phyloP scores from a whole-genome alignment of 2,888 invertebrate species.

The Thecocarcelia acutangulata region DNA sequence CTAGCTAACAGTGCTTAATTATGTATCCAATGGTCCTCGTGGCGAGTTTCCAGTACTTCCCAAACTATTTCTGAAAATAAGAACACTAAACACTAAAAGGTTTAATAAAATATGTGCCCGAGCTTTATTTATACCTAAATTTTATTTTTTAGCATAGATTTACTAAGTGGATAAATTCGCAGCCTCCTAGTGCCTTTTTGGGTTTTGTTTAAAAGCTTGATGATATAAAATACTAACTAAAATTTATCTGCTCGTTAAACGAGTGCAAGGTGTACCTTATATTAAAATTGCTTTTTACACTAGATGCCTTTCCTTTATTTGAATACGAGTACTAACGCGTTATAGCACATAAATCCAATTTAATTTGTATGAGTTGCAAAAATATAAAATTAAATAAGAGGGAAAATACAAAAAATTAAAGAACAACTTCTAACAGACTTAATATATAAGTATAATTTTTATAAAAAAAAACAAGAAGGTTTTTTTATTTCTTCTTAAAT shows the following conservation, averaged over 20 bases:
- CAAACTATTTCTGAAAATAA: too few relatives aligned
- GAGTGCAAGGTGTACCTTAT: background rate
- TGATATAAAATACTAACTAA: too few relatives aligned
- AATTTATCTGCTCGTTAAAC: background rate
- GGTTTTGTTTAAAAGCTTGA: too few relatives aligned
- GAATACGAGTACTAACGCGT: constrained; percentile 41
- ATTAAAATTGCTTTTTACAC: constrained; percentile 13
- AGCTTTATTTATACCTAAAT: too few relatives aligned
- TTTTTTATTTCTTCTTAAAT: constrained; percentile 22
- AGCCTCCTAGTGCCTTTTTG: too few relatives aligned
- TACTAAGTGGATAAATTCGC: too few relatives aligned
- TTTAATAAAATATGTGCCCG: too few relatives aligned
- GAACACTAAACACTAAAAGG: too few relatives aligned
- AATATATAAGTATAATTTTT: background rate
- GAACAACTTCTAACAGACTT: constrained; percentile 24
- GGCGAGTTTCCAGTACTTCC: too few relatives aligned
- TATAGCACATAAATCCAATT: constrained; percentile 59
- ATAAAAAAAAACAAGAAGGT: background rate
- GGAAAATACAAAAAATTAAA: constrained; percentile 3
- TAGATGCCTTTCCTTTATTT: constrained; percentile 11
- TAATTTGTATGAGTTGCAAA: constrained; percentile 62
- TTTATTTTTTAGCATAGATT: too few relatives aligned
- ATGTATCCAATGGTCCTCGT: too few relatives aligned
- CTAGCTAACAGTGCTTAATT: too few relatives aligned
- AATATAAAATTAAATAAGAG: constrained; percentile 16